phyloP scores from a whole-genome alignment of 2,888 invertebrate species.

The Polymixis flavicincta region DNA sequence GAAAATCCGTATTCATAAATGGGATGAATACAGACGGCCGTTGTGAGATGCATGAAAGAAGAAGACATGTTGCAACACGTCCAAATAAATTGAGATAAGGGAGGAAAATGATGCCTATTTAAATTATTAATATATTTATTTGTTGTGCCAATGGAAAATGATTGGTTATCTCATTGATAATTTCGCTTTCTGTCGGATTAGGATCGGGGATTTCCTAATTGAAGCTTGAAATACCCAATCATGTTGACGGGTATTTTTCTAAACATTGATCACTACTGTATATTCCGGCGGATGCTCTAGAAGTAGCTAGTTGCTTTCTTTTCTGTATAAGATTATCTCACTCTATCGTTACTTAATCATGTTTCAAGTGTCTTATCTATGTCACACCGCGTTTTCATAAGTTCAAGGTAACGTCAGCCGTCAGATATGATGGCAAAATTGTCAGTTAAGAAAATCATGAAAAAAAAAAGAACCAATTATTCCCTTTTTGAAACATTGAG shows the following conservation, averaged over 20 bases:
- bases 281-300: neutral
- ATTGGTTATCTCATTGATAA: slow-evolving; percentile 41
- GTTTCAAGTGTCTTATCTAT: slow-evolving; percentile 13
- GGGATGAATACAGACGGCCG: neutral
- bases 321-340: slow-evolving; percentile 1
- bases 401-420: slow-evolving; percentile 32
- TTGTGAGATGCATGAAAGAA: neutral
- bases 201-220: slow-evolving; percentile 39
- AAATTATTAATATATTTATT: slow-evolving; percentile 11
- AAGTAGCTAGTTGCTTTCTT: neutral
- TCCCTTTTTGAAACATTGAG: slow-evolving; percentile 27
- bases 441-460: slow-evolving; percentile 20
- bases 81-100: slow-evolving; percentile 5
- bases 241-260: slow-evolving; percentile 27
- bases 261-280: neutral
- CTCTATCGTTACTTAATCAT: neutral
- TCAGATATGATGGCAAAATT: slow-evolving; percentile 12
- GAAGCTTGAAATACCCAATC: slow-evolving; percentile 13
- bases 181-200: slow-evolving; percentile 14
- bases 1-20: neutral
- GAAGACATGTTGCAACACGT: neutral
- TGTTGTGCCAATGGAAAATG: slow-evolving; percentile 6
- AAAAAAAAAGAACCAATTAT: slow-evolving; percentile 42
- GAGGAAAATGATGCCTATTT: neutral
- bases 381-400: slow-evolving; percentile 10